Base-by-base conservation (phyloP, 2,888 invertebrate genomes). In the Linyphia triangularis region DNA sequence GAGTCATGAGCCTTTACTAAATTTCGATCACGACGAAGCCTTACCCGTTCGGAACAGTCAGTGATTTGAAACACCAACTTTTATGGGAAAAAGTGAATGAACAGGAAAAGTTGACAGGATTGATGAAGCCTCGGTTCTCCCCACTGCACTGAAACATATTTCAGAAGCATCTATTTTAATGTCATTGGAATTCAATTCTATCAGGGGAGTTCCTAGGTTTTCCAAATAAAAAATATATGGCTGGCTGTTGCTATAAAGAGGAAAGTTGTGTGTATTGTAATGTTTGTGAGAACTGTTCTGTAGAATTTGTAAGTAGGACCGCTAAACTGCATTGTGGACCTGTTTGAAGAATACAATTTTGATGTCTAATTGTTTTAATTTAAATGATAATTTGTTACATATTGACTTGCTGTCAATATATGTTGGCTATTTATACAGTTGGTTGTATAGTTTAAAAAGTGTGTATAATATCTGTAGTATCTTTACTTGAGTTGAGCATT, bases 1-100 rank as follows among this genome's bases (percentile, higher is more conserved):
- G 73, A 83, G 83, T 26, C 26, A 57, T 63, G 51, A 73, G 73
- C 73, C 65, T n/a, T 57, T 83, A 4, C 28, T 75, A 51, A 67
- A 33, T 51, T 73, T 73, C 73, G 83, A 83, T 43, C 13, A 57
- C 9, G 57, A 57, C 19, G 81, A 69, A 59, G 30, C 63, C 33
- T 16, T 26, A 3, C 63, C 9, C 5, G n/a, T 22, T 30, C 28
- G 19, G 33, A 73, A 63, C n/a, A 28, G 22, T 33, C 16, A 40
- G 28, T 63, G 40, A 9, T 19, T 26, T 40, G n/a, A 40, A 63
- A 24, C 4, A 37, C 4, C 26, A 26, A 61, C 26, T 28, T 26
- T 28, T 51, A 51, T 51, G 51, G 51, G 16, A 51, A 51, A 51
- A 51, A 16, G 16, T 33, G 30, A 5, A 59, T 19, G 10, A 70